A percentile compares a stretch with the other conserved stretches of the same genome.
Conservation (phyloP, 2,888 invertebrate species). For the Perizoma affinitatum region DNA sequence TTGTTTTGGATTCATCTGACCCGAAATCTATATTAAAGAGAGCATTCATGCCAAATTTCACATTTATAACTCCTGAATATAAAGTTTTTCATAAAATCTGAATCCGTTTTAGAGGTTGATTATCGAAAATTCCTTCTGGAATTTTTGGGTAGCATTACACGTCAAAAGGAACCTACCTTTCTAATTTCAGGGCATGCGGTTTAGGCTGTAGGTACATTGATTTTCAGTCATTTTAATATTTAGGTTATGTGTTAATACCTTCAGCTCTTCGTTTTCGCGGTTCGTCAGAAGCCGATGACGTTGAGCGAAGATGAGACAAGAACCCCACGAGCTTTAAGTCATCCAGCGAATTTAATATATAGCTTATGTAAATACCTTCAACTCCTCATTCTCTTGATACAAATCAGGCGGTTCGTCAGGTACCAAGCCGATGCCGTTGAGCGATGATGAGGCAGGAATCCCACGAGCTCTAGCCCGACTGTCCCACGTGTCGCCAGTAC, state of each 20-base stretch:
- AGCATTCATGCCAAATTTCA: no score
- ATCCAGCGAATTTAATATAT: no score
- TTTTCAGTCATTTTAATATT: slow-evolving; percentile 52
- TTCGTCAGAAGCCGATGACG: slow-evolving; percentile 93
- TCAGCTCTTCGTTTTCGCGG: slow-evolving; percentile 95
- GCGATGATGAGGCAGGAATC: slow-evolving; percentile 92
- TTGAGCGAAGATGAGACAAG: slow-evolving; percentile 94
- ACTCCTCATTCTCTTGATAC: slow-evolving; percentile 95
- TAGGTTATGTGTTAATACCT: slow-evolving; percentile 77
- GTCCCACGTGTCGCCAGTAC: slow-evolving; percentile 96
- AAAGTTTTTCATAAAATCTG: no score
- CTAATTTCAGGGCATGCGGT: no score
- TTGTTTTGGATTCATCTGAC: no score
- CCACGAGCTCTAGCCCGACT: slow-evolving; percentile 92
- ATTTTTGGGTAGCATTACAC: no score
- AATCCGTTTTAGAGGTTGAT: no score
- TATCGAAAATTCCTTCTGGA: no score
- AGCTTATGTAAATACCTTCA: slow-evolving; percentile 85
- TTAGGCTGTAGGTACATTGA: no score
- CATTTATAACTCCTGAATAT: no score
- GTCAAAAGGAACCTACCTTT: no score
- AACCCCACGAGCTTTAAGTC: slow-evolving; percentile 88
- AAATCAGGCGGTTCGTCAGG: slow-evolving; percentile 93
- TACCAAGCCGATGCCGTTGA: slow-evolving; percentile 93
- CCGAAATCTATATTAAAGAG: no score